Percentiles rank a stretch among this genome's conserved stretches.
Evolutionary conservation across 2,888 invertebrate genomes (phyloP).

Genomic region (Zaprionus obscuricornis): DNA sequence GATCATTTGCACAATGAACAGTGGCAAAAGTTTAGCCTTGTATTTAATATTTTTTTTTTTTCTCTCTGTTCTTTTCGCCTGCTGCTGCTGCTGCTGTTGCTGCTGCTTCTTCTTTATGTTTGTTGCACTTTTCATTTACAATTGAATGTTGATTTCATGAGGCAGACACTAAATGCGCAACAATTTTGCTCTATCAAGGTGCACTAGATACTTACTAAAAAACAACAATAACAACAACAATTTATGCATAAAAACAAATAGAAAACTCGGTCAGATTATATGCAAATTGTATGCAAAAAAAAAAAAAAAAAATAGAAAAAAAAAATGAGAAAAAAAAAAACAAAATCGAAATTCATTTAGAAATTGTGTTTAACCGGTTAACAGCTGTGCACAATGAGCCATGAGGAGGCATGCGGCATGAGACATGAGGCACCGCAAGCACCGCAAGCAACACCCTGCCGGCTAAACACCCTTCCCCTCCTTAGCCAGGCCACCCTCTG

Average conservation of each 20-base stretch:
- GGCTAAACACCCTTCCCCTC: too few relatives aligned
- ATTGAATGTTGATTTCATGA: conserved; percentile 45
- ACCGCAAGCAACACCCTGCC: too few relatives aligned
- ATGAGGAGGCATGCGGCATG: too few relatives aligned
- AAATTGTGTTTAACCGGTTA: conserved; percentile 49
- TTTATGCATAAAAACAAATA: conserved; percentile 4
- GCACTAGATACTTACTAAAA: conserved; percentile 40
- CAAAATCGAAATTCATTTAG: too few relatives aligned
- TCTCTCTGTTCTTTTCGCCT: neutral
- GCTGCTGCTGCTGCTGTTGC: conserved; percentile 7
- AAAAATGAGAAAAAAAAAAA: too few relatives aligned
- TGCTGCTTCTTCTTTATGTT: conserved; percentile 1
- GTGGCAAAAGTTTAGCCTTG: too few relatives aligned
- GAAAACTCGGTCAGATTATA: conserved; percentile 40
- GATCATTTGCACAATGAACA: neutral
- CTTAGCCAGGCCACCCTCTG: too few relatives aligned
- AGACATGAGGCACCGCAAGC: too few relatives aligned
- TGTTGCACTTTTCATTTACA: conserved; percentile 51
- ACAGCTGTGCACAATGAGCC: too few relatives aligned
- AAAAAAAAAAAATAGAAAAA: too few relatives aligned
- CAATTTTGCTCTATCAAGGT: conserved; percentile 56
- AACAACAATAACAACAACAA: neutral
- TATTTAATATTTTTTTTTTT: neutral
- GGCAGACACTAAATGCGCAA: conserved; percentile 53
- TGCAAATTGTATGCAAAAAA: conserved; percentile 51